Evolutionary conservation across 2,113 vertebrate genomes (phyloP).

Genomic region (Capreolus pygargus): DNA sequence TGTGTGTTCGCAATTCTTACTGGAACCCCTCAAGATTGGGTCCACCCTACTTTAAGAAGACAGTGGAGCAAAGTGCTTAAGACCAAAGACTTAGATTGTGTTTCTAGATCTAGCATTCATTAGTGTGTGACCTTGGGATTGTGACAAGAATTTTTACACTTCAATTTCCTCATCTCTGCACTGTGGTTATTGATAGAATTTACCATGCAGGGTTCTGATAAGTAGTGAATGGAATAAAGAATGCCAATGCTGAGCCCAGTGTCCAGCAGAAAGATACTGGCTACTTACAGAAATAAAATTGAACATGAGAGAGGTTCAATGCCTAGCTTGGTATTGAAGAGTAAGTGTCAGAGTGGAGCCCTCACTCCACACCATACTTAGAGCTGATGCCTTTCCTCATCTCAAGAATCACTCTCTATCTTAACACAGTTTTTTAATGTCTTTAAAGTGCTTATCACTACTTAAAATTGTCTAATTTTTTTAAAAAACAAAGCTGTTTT

Average conservation of each 20-base stretch:
- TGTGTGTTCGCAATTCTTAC: background rate
- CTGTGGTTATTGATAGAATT: background rate
- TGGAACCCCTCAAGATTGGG: background rate
- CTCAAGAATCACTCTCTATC: background rate
- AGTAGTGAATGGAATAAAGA: background rate
- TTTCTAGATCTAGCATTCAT: background rate
- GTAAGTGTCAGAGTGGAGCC: background rate
- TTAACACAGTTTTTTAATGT: background rate
- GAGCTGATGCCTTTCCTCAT: background rate
- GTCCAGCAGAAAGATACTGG: background rate
- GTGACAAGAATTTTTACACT: background rate
- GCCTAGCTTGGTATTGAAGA: background rate
- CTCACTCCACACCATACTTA: background rate
- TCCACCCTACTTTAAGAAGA: background rate
- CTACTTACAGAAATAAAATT: background rate
- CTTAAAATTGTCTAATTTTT: background rate
- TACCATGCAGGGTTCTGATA: background rate
- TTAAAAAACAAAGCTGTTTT: background rate
- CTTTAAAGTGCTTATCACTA: background rate
- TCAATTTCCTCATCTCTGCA: background rate
- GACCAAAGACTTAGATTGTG: background rate
- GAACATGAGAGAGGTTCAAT: background rate
- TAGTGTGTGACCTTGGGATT: background rate
- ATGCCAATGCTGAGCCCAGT: background rate
- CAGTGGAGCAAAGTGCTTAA: background rate